Conservation (phyloP, 2,797 vertebrate genomes). For the Galago senegalensis region DNA sequence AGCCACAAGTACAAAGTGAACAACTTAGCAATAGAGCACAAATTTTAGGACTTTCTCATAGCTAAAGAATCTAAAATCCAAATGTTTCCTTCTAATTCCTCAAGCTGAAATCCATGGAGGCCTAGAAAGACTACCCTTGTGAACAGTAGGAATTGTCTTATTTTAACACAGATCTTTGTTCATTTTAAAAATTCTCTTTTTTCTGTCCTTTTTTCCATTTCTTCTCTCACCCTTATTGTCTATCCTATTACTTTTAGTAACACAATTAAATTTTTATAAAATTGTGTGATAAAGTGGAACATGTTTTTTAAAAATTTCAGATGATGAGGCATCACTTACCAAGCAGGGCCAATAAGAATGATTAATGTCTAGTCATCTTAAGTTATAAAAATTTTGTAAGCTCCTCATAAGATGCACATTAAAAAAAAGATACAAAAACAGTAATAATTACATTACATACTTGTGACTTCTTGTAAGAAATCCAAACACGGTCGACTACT, state of each 20-base stretch:
- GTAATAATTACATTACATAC: slow-evolving; percentile 91
- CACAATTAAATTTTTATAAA: neutral
- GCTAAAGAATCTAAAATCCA: neutral
- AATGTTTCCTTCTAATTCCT: neutral
- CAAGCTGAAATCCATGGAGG: neutral
- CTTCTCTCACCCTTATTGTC: neutral
- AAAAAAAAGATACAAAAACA: neutral
- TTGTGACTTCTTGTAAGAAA: slow-evolving; percentile 98
- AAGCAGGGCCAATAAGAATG: neutral
- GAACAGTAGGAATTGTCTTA: neutral
- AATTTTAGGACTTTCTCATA: neutral
- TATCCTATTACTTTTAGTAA: neutral
- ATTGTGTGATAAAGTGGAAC: neutral
- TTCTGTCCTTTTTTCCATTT: neutral
- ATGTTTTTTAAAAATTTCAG: neutral
- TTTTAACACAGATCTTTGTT: neutral
- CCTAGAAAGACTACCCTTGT: neutral
- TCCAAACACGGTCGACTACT: slow-evolving; percentile 98
- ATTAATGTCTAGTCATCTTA: slow-evolving; percentile 34
- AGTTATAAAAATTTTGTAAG: slow-evolving; percentile 48
- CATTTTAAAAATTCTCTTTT: neutral
- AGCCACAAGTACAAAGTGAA: neutral
- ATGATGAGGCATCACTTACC: neutral
- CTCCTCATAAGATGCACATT: neutral
- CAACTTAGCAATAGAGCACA: neutral